Percentiles rank a stretch among this genome's conserved stretches.
Conservation (phyloP, 2,113 vertebrate genomes). For the Camelus bactrianus region DNA sequence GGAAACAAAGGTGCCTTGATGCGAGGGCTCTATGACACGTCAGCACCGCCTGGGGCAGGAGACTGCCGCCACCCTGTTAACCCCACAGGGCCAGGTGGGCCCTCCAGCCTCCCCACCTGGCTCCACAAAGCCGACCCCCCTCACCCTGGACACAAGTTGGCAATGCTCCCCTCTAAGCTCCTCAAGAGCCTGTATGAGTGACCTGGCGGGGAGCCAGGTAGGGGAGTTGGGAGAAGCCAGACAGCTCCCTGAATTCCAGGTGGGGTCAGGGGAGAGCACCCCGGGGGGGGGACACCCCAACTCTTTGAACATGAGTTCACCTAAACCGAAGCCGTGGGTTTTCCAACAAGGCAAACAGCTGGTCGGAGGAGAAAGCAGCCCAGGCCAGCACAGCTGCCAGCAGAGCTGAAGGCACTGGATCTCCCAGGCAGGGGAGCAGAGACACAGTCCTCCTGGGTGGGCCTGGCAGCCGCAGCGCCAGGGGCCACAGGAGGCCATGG, state of each 20-base stretch:
- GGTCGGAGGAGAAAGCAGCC: background rate
- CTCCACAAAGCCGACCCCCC: background rate
- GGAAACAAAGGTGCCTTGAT: slow-evolving; percentile 82
- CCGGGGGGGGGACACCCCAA: background rate
- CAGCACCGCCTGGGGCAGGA: slow-evolving; percentile 35
- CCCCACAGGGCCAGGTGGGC: background rate
- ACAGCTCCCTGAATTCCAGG: background rate
- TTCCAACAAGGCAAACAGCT: slow-evolving; percentile 42
- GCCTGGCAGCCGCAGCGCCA: background rate
- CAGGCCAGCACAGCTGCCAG: background rate
- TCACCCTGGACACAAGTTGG: background rate
- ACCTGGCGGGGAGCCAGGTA: background rate
- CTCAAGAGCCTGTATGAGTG: background rate
- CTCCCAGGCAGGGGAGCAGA: background rate
- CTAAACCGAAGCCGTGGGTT: slow-evolving; percentile 33
- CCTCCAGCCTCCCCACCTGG: background rate
- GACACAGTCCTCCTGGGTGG: rapidly evolving
- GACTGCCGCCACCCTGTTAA: slow-evolving; percentile 47
- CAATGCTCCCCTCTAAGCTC: background rate
- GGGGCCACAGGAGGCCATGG: background rate
- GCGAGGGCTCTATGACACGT: slow-evolving; percentile 48
- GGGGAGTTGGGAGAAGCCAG: background rate
- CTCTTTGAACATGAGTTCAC: background rate
- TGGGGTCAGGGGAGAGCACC: background rate
- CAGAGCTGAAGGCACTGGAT: background rate